A percentile compares a stretch with the other conserved stretches of the same genome.
phyloP scores from a whole-genome alignment of 1,140 invertebrate species.

The Phocides pigmalion region DNA sequence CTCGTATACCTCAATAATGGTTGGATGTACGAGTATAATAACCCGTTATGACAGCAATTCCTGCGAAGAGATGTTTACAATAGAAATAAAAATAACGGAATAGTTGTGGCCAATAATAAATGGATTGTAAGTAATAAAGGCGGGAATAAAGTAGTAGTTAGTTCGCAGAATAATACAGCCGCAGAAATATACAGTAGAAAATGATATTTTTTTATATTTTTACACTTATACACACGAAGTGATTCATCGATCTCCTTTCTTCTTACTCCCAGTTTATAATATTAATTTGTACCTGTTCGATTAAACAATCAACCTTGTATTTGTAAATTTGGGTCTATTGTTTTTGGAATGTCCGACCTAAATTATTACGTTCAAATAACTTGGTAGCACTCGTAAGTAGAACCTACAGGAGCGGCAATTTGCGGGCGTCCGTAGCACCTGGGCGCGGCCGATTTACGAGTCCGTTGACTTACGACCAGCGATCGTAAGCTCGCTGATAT shows the following conservation, averaged over 20 bases:
- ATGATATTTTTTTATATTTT: too few species aligned
- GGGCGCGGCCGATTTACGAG: slow-evolving; percentile 55
- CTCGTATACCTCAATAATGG: slow-evolving; percentile 16
- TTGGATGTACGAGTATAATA: neutral
- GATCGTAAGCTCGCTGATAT: slow-evolving; percentile 40
- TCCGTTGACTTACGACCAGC: slow-evolving; percentile 46
- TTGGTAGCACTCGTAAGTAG: slow-evolving; percentile 17
- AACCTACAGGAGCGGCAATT: slow-evolving; percentile 38
- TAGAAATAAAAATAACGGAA: neutral
- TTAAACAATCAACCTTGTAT: too few species aligned
- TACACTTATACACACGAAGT: too few species aligned
- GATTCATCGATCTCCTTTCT: too few species aligned
- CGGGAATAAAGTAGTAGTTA: neutral
- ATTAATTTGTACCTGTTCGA: too few species aligned
- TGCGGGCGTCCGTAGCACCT: slow-evolving; percentile 44
- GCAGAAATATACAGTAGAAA: neutral
- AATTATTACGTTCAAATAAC: slow-evolving; percentile 15
- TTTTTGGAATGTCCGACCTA: neutral
- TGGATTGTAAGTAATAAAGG: neutral
- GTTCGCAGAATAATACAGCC: neutral
- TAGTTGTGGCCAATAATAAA: neutral
- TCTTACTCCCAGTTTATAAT: too few species aligned
- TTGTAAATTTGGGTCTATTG: too few species aligned
- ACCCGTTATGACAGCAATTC: slow-evolving; percentile 12
- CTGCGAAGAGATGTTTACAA: neutral